A percentile compares a stretch with the other conserved stretches of the same genome.
These are phyloP conservation scores for Spialia ferax DNA, from an alignment of 2,888 invertebrate genomes.

Conservation along the genomic window DNA sequence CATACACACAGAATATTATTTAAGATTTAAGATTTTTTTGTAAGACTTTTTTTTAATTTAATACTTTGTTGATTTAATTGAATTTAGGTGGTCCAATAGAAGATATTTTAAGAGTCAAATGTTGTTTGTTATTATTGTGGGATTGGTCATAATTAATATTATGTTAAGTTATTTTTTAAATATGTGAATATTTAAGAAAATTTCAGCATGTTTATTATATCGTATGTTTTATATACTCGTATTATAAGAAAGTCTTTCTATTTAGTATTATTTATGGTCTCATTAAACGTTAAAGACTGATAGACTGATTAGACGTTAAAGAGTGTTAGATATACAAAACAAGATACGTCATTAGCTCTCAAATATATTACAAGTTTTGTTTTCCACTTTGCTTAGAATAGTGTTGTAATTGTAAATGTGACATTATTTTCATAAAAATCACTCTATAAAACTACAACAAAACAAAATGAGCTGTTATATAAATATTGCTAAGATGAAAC, in stretches of 20 bases:
- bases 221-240: too few species aligned
- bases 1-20: slow-evolving; percentile 1
- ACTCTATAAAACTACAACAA: not conserved
- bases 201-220: too few species aligned
- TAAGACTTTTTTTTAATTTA: not conserved
- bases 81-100: not conserved
- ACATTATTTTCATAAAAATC: not conserved
- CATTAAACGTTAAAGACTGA: not conserved
- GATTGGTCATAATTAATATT: not conserved
- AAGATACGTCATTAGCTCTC: not conserved
- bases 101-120: not conserved
- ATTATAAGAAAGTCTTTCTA: too few species aligned
- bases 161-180: not conserved
- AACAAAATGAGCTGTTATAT: not conserved
- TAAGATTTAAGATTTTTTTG: too few species aligned
- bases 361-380: not conserved
- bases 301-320: too few species aligned
- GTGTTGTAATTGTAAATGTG: not conserved
- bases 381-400: not conserved
- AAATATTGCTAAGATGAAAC: not conserved
- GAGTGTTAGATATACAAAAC: not conserved
- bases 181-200: too few species aligned
- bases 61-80: not conserved
- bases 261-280: not conserved
- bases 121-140: not conserved